phyloP scores from a whole-genome alignment of 2,797 vertebrate genomes.

The Trichosurus vulpecula region DNA sequence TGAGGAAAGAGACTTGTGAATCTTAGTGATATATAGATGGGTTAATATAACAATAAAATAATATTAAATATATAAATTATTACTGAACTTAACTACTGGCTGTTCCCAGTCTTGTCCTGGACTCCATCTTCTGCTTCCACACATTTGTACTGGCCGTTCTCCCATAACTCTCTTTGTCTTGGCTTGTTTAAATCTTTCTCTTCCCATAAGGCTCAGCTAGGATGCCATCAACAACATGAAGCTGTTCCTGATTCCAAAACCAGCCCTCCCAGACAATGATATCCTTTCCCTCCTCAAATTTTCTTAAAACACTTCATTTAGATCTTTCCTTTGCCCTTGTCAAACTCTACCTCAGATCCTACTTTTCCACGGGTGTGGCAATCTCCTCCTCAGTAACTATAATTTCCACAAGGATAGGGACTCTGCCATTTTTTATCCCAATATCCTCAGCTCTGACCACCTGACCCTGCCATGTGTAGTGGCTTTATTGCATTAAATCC shows the following conservation, averaged over 20 bases:
- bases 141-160: neutral
- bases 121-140: neutral
- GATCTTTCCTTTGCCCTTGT: neutral
- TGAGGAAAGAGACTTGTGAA: neutral
- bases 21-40: neutral
- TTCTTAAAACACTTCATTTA: neutral
- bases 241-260: neutral
- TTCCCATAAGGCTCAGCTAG: neutral
- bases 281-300: neutral
- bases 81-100: neutral
- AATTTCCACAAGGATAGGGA: neutral
- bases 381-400: neutral
- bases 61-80: neutral
- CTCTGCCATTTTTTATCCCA: neutral
- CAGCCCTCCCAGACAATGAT: neutral
- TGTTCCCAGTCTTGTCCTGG: neutral
- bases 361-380: neutral
- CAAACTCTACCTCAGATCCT: neutral
- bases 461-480: neutral
- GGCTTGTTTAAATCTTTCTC: neutral
- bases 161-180: neutral
- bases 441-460: neutral
- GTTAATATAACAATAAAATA: no score
- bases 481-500: neutral
- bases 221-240: neutral